Conservation (phyloP, 37 sponge, comb jelly and placozoan genomes). For the Aphrocallistes beatrix region DNA sequence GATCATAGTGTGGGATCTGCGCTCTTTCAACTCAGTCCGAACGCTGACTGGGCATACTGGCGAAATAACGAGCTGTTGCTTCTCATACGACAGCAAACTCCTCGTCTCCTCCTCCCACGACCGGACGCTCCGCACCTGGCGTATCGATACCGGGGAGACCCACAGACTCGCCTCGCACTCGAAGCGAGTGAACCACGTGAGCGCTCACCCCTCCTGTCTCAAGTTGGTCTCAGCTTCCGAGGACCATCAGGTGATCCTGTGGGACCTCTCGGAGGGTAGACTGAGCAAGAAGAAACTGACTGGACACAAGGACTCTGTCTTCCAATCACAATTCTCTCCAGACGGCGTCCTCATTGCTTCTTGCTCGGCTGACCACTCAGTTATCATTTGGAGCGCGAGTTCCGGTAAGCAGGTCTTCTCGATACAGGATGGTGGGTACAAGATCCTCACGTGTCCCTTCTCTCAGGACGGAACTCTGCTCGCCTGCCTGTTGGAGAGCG, state of each 20-base stretch:
- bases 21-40: constrained; percentile 26
- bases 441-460: constrained; percentile 48
- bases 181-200: not conserved
- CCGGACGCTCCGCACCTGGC: constrained; percentile 50
- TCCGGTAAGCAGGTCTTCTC: constrained; percentile 44
- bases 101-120: constrained; percentile 55
- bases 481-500: constrained; percentile 50
- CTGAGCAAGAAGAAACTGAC: constrained; percentile 27
- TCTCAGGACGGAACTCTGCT: constrained; percentile 61
- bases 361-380: constrained; percentile 45
- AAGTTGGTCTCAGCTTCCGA: not conserved
- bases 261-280: constrained; percentile 41
- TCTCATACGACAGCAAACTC: constrained; percentile 49
- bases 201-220: not conserved
- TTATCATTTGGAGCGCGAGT: constrained; percentile 59
- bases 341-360: constrained; percentile 54
- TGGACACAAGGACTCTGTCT: constrained; percentile 48
- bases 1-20: constrained; percentile 49
- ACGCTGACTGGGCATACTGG: constrained; percentile 33
- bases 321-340: constrained; percentile 52
- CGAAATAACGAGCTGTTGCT: constrained; percentile 51
- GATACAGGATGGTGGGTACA: constrained; percentile 37
- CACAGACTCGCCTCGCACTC: not conserved
- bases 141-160: constrained; percentile 31
- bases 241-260: constrained; percentile 44